Percentiles rank a stretch among this genome's conserved stretches.
These are phyloP conservation scores for Torymus aiolomorphi DNA, from an alignment of 2,888 invertebrate genomes.

Conservation along the genomic window DNA sequence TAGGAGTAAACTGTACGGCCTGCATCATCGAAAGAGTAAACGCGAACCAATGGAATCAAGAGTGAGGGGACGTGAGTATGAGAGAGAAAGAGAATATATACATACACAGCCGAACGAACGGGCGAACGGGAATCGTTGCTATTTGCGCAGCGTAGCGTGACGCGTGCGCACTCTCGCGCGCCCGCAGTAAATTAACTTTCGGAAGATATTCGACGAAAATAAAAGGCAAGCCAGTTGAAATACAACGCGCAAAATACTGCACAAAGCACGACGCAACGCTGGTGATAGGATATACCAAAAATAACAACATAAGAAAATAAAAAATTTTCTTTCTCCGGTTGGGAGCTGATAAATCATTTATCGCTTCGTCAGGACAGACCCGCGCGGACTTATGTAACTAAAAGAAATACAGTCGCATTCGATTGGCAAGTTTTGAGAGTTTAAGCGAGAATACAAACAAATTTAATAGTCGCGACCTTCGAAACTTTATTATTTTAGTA, in stretches of 20 bases:
- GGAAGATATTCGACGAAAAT: conserved; percentile 35
- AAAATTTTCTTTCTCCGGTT: neutral
- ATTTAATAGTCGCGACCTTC: no score
- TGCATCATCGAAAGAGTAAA: neutral
- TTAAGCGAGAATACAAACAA: no score
- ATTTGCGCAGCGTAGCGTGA: conserved; percentile 35
- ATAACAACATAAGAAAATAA: conserved; percentile 17
- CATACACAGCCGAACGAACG: neutral
- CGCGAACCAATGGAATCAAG: neutral
- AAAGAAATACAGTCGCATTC: no score
- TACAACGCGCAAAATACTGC: conserved; percentile 13
- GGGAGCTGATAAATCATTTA: conserved; percentile 38
- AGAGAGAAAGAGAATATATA: neutral
- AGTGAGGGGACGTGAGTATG: neutral
- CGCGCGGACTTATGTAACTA: no score
- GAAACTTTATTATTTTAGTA: no score
- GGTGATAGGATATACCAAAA: neutral
- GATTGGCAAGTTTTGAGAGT: no score
- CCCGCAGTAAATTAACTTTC: conserved; percentile 38
- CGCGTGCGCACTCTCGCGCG: neutral
- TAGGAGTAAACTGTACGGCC: neutral
- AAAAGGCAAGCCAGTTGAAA: conserved; percentile 10
- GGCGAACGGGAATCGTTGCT: conserved; percentile 1
- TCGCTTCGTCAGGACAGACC: neutral
- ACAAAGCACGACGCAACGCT: neutral